Evolutionary conservation across 2,113 vertebrate species (phyloP).

Genomic region (Hyaena hyaena): DNA sequence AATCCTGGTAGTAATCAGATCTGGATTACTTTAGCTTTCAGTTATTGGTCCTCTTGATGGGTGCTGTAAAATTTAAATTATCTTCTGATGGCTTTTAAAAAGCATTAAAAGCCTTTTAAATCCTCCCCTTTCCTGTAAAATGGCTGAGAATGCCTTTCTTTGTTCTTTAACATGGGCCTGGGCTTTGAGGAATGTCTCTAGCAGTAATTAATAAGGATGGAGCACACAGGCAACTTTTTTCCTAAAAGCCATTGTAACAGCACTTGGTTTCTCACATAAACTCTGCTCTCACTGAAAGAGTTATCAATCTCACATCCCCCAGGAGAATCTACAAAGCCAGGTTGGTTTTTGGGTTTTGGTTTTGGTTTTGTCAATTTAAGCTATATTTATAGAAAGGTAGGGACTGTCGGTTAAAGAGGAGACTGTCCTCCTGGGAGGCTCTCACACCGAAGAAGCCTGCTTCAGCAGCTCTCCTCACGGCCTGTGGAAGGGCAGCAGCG

Average conservation of each 20-base stretch:
- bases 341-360: not conserved
- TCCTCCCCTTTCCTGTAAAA: not conserved
- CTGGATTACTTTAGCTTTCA: slow-evolving; percentile 11
- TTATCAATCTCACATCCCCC: not conserved
- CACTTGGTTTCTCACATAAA: slow-evolving; percentile 3
- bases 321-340: not conserved
- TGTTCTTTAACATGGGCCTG: not conserved
- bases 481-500: not conserved
- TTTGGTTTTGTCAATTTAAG: not conserved
- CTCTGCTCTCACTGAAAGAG: not conserved
- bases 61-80: not conserved
- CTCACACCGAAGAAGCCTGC: not conserved
- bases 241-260: not conserved
- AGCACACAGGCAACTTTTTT: not conserved
- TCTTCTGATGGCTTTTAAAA: not conserved
- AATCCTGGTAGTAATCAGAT: not conserved
- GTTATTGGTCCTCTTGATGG: not conserved
- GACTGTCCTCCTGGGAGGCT: not conserved
- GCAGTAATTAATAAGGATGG: not conserved
- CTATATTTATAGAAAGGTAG: not conserved
- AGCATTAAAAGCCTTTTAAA: not conserved
- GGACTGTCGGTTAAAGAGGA: not conserved
- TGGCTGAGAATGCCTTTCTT: not conserved
- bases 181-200: not conserved
- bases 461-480: not conserved